Conservation (phyloP, 2,888 invertebrate species). For the Nectonema munidae region DNA sequence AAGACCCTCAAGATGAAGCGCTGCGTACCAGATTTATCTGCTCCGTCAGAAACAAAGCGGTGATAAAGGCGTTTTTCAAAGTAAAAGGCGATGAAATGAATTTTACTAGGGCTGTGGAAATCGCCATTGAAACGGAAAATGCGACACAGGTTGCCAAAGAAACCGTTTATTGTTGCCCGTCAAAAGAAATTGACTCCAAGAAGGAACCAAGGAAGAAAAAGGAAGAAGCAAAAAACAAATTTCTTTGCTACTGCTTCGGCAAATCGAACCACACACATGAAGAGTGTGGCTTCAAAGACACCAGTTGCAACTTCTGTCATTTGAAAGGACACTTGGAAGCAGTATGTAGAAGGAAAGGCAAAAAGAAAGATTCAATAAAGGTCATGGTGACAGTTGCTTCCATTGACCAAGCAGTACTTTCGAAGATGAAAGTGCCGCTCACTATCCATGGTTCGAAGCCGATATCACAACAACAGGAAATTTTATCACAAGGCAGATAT, state of each 20-base stretch:
- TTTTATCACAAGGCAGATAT: constrained; percentile 12
- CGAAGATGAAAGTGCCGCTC: constrained; percentile 15
- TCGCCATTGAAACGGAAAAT: too few species aligned
- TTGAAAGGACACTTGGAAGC: too few species aligned
- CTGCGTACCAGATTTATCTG: too few species aligned
- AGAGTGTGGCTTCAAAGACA: constrained; percentile 8
- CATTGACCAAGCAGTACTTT: constrained; percentile 7
- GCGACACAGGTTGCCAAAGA: constrained; percentile 17
- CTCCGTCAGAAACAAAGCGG: constrained; percentile 16
- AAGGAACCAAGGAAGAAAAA: too few species aligned
- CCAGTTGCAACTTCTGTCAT: background rate
- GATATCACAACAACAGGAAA: constrained; percentile 12
- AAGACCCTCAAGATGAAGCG: too few species aligned
- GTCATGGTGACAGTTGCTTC: background rate
- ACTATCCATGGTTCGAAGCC: too few species aligned
- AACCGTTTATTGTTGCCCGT: constrained; percentile 16
- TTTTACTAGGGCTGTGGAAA: constrained; percentile 16
- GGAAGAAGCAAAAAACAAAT: too few species aligned
- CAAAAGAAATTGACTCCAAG: constrained; percentile 15
- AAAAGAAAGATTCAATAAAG: too few species aligned
- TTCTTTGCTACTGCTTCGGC: too few species aligned
- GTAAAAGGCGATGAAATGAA: constrained; percentile 16
- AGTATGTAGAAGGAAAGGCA: too few species aligned
- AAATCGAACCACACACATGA: too few species aligned
- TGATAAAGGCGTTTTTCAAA: constrained; percentile 17